These are phyloP conservation scores for Acrossocheilus fasciatus DNA, from an alignment of 2,797 vertebrate genomes.

Conservation along the genomic window DNA sequence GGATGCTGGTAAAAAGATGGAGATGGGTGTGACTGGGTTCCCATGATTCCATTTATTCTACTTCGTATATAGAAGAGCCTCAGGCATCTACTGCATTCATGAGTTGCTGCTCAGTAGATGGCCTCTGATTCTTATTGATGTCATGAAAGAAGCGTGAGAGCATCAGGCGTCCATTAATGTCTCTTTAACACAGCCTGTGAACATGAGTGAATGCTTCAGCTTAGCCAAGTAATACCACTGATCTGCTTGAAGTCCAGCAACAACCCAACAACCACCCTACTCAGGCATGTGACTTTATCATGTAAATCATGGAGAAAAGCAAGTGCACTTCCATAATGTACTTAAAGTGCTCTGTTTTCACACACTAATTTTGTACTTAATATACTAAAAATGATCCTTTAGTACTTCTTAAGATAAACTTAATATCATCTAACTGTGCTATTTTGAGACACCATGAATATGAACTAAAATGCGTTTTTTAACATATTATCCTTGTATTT, in stretches of 20 bases:
- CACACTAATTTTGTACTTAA: too few species aligned
- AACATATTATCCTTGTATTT: too few species aligned
- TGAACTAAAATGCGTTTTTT: too few species aligned
- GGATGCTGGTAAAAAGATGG: conserved; percentile 21
- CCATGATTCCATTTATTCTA: conserved; percentile 42
- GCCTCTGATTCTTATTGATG: conserved; percentile 18
- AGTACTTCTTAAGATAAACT: too few species aligned
- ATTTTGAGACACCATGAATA: too few species aligned
- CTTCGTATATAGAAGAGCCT: conserved; percentile 17
- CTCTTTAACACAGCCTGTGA: conserved; percentile 1
- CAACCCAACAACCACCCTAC: neutral
- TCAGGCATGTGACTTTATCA: neutral
- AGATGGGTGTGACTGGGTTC: conserved; percentile 47
- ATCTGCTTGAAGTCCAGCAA: neutral
- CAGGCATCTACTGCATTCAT: conserved; percentile 24
- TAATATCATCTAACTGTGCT: too few species aligned
- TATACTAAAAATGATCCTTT: too few species aligned
- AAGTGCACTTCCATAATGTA: too few species aligned
- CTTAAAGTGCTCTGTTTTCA: too few species aligned
- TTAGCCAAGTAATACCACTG: neutral
- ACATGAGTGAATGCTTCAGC: neutral
- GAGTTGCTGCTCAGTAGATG: conserved; percentile 2
- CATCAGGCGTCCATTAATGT: neutral
- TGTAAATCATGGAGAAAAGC: neutral
- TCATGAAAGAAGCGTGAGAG: conserved; percentile 39